These are phyloP conservation scores for Achatina immaculata DNA, from an alignment of 1,140 invertebrate genomes.

Conservation along the genomic window DNA sequence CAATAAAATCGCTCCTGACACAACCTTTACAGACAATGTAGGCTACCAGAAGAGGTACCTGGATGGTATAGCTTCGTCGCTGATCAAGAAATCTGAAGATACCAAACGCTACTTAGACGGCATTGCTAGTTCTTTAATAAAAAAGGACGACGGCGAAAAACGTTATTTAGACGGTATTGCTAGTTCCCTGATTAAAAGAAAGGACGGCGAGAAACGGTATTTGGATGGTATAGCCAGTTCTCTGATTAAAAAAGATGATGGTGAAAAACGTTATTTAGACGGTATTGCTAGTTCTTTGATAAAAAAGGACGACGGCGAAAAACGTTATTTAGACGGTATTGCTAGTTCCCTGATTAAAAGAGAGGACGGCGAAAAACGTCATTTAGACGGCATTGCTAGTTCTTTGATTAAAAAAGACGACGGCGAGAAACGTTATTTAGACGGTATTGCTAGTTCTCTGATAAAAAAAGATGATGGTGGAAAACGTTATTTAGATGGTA, in stretches of 20 bases:
- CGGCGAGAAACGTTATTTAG: not conserved
- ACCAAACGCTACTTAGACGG: not conserved
- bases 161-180: constrained; percentile 4
- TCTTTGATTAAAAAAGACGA: no score
- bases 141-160: not conserved
- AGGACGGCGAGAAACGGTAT: not conserved
- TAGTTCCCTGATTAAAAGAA: not conserved
- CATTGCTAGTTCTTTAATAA: not conserved
- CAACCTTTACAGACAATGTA: not conserved
- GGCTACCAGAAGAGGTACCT: not conserved
- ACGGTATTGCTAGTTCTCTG: not conserved
- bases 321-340: no score
- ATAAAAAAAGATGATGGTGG: not conserved
- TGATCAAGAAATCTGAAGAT: not conserved
- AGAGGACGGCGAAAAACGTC: no score
- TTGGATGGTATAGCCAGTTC: not conserved
- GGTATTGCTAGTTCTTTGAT: not conserved
- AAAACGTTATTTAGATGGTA: not conserved
- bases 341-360: no score
- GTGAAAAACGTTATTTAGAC: not conserved
- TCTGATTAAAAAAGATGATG: not conserved
- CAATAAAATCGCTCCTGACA: not conserved
- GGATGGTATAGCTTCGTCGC: not conserved
- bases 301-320: not conserved
- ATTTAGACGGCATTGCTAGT: no score